Evolutionary conservation across 2,113 vertebrate genomes (phyloP), one percentile per base, ranked within the genome.

Genomic region (Gasterosteus aculeatus): DNA sequence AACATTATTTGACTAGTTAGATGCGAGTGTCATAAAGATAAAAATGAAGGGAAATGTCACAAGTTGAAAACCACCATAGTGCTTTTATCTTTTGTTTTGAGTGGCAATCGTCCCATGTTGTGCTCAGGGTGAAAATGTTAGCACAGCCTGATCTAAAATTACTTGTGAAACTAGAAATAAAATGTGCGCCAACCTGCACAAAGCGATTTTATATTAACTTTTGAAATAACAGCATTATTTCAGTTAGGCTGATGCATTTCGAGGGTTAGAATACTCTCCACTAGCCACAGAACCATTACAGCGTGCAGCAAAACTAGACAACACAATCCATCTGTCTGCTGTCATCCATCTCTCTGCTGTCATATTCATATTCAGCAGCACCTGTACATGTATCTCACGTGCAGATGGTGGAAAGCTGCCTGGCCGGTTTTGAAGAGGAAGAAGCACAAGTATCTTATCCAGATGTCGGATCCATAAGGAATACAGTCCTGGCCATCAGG

Each of bases 371-470:
- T 47, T 39, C 38, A 6, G 11, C 69, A 18, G 33, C 10, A 33
- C 10, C 7, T 72, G 12, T 57, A 7, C 54, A 26, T 26, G 22
- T 38, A 3, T 62, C 95, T 91, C 94, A 96, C 94, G 93, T 96
- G 85, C 95, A 95, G 89, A 96, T 94, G 0, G 95, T 96, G 89
- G 92, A 93, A 58, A 97, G 94, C 78, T 93, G 87, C 95, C 94
- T 95, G 88, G 82, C 95, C 86, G 42, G 94, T 93, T 88, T 95
- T 95, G 90, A 96, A 96, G 91, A 95, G 56, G 12, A 94, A 74
- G 2, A 93, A 95, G 15, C 92, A 94, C 5, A 80, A 53, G 1
- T 95, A 97, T 87, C 95, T 95, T 66, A 93, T 91, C 95, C 96
- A 96, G 78, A 96, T 97, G 91, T 90, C 12, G 89, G 88, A 66